Evolutionary conservation across 2,888 invertebrate species (phyloP), one percentile per base, ranked within the genome.

Genomic region (Octonoba sinensis): DNA sequence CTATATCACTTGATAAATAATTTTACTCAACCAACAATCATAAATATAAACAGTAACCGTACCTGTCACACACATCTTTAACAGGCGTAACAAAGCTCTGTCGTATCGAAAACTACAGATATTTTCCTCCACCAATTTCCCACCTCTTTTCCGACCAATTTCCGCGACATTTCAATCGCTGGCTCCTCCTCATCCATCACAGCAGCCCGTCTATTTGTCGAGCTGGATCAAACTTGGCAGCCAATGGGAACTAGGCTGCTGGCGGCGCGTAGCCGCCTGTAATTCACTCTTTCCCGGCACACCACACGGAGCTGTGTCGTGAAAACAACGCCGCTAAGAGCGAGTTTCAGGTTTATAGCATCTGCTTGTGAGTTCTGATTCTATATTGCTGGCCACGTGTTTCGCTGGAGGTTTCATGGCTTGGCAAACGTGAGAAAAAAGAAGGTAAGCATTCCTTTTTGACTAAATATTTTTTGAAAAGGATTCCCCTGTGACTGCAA

Each of bases 121-220:
- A 6, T 36, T 49, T 59, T 56, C 22, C 46, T 24, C 47, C 51
- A 62, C 18, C 56, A 60, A 49, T 62, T 66, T 66, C 67, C 62
- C 77, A 71, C 70, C 65, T 77, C 67, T 67, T 75, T 62, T 71
- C 65, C 72, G 66, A 66, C 49, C 78, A 72, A 79, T 79, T 79
- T 79, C 60, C 57, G 36, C 27, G 67, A 72, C 72, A 79, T 79
- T 79, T 79, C 78, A 79, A 79, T 79, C 54, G 49, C 22, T 67
- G 47, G 72, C 78, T 60, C 78, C 78, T 71, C 78, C 62, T 67
- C 44, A 60, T 72, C 46, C 66, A 67, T 72, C 69, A 73, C 46
- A 54, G 18, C 27, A 13, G 49, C 51, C 66, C 24, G 56, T 22
- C 65, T 47, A 73, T 73, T 73, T 73, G 79, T 67, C 67, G 69